These are phyloP conservation scores for Aythya baeri DNA, from an alignment of 2,113 vertebrate species.

Conservation along the genomic window DNA sequence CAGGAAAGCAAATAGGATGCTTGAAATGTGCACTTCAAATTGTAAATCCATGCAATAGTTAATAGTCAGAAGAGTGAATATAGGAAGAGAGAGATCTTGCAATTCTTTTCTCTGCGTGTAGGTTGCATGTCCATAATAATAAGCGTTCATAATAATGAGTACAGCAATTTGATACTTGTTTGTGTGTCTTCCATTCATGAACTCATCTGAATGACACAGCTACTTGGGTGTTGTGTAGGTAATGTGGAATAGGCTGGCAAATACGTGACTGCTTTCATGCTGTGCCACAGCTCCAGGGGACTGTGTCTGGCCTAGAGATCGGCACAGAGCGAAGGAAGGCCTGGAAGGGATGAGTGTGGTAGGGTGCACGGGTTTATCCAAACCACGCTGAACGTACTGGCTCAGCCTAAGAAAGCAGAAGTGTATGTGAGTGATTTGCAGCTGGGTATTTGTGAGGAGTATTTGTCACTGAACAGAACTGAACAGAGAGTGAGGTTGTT, in stretches of 20 bases:
- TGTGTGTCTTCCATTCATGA: background rate
- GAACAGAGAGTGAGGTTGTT: background rate
- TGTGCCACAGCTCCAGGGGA: background rate
- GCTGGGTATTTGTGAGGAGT: background rate
- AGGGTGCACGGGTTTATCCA: background rate
- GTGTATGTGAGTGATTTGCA: background rate
- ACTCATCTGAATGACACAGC: background rate
- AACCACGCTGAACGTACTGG: background rate
- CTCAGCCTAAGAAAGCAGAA: background rate
- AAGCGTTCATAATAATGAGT: background rate
- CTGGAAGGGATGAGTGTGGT: fast-evolving
- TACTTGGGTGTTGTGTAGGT: background rate
- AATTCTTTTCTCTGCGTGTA: background rate
- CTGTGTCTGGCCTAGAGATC: background rate
- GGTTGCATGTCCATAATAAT: background rate
- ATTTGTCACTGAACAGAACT: background rate
- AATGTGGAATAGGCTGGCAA: background rate
- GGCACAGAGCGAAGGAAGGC: background rate
- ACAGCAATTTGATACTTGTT: background rate
- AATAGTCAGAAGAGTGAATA: background rate
- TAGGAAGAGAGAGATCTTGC: background rate
- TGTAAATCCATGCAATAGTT: background rate
- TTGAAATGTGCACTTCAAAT: background rate
- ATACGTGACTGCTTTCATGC: background rate
- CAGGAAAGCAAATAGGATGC: background rate